A percentile compares a stretch with the other conserved stretches of the same genome.
Conservation (phyloP, 2,888 invertebrate genomes). For the Sisyra terminalis region DNA sequence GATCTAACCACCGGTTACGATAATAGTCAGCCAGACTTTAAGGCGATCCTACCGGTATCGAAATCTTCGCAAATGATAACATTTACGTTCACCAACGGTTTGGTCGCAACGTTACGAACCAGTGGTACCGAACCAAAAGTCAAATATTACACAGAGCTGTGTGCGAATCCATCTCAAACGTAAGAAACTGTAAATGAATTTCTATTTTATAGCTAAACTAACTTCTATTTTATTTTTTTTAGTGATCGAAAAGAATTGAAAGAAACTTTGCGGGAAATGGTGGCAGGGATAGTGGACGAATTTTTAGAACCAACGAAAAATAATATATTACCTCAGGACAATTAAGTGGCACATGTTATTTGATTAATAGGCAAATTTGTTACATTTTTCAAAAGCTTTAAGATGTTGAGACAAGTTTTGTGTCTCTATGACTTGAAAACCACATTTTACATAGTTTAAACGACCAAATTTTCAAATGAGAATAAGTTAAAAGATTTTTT, state of each 20-base stretch:
- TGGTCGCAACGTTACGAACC: conserved; percentile 76
- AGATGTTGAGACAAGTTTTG: too few relatives aligned
- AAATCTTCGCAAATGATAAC: conserved; percentile 81
- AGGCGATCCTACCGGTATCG: conserved; percentile 51
- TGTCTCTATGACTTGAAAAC: too few relatives aligned
- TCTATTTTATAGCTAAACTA: conserved; percentile 1
- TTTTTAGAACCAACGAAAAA: conserved; percentile 65
- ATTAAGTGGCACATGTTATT: conserved; percentile 11
- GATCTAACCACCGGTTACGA: conserved; percentile 85
- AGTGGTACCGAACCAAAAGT: conserved; percentile 99
- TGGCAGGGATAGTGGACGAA: conserved; percentile 59
- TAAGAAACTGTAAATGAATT: conserved; percentile 23
- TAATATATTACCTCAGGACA: conserved; percentile 31
- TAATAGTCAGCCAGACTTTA: conserved; percentile 47
- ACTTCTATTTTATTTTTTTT: conserved; percentile 11
- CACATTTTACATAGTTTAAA: too few relatives aligned
- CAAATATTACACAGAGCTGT: conserved; percentile 93
- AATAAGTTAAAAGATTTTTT: too few relatives aligned
- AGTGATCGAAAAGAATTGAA: conserved; percentile 52
- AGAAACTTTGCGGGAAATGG: conserved; percentile 50
- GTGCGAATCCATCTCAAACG: conserved; percentile 46
- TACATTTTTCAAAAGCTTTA: too few relatives aligned
- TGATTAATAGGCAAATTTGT: too few relatives aligned
- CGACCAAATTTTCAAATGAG: too few relatives aligned
- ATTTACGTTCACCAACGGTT: conserved; percentile 74